phyloP scores from a whole-genome alignment of 2,888 invertebrate genomes.

The Mythimna albipuncta region DNA sequence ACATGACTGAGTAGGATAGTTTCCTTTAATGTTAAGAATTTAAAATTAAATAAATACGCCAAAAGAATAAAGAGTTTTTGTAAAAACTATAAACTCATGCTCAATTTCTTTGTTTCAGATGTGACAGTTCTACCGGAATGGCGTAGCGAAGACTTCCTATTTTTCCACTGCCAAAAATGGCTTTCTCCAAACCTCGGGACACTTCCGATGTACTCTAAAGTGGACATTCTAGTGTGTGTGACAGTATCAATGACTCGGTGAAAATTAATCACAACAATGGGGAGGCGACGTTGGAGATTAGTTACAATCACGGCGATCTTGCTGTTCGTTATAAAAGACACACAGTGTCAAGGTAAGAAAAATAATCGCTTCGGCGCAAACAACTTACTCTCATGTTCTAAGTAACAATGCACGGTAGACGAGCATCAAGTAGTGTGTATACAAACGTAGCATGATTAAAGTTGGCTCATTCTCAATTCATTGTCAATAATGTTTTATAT shows the following conservation, averaged over 20 bases:
- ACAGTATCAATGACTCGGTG: constrained; percentile 85
- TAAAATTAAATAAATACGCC: constrained; percentile 13
- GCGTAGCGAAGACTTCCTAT: constrained; percentile 73
- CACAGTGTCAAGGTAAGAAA: constrained; percentile 85
- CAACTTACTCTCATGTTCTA: constrained; percentile 40
- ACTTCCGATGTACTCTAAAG: constrained; percentile 72
- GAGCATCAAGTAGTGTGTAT: constrained; percentile 7
- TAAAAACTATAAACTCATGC: constrained; percentile 30
- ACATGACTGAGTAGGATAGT: constrained; percentile 14
- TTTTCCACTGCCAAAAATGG: constrained; percentile 75
- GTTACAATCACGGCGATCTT: constrained; percentile 85
- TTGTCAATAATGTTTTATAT: constrained; percentile 46
- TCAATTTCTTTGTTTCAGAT: constrained; percentile 82
- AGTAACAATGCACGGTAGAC: constrained; percentile 32
- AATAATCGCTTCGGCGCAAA: constrained; percentile 27
- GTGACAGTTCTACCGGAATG: constrained; percentile 77
- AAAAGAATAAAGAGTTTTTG: constrained; percentile 12
- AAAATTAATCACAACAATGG: constrained; percentile 83
- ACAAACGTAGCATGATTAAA: constrained; percentile 22
- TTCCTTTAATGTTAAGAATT: constrained; percentile 18
- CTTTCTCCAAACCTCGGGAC: constrained; percentile 66
- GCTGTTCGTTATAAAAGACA: constrained; percentile 83
- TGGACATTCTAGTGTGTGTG: constrained; percentile 62
- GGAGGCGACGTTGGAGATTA: constrained; percentile 87
- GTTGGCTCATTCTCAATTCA: constrained; percentile 45